phyloP scores from a whole-genome alignment of 2,797 vertebrate genomes.

The Microcaecilia unicolor region DNA sequence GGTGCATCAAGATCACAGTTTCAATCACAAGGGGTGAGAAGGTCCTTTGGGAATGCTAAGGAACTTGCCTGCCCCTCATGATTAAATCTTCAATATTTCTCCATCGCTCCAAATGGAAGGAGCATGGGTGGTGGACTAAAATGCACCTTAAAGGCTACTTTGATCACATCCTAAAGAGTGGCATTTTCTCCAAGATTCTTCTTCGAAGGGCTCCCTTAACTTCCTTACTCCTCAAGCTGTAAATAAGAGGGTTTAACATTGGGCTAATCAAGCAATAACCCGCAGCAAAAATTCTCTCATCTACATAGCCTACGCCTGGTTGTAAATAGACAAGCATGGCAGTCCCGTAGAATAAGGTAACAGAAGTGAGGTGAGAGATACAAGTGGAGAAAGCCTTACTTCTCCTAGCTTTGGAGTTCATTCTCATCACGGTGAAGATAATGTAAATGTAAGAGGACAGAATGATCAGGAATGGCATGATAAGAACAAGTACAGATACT shows the following conservation, averaged over 20 bases:
- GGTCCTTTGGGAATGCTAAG: too few relatives aligned
- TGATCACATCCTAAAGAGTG: too few relatives aligned
- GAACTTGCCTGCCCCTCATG: too few relatives aligned
- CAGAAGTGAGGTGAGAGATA: neutral
- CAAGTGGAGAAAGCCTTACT: slow-evolving; percentile 1
- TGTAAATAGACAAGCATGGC: slow-evolving; percentile 6
- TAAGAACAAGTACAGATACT: slow-evolving; percentile 19
- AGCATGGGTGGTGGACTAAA: too few relatives aligned
- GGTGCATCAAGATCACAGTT: too few relatives aligned
- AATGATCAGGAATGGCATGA: slow-evolving; percentile 8
- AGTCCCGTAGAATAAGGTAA: slow-evolving; percentile 2
- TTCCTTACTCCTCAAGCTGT: slow-evolving; percentile 3
- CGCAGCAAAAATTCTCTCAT: neutral
- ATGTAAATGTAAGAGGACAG: neutral
- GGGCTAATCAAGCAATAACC: slow-evolving; percentile 3
- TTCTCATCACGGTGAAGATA: neutral
- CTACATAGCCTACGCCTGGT: neutral
- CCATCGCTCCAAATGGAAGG: too few relatives aligned
- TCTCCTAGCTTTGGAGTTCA: slow-evolving; percentile 1
- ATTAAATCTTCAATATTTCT: too few relatives aligned
- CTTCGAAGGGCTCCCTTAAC: neutral
- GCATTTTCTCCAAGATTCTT: too few relatives aligned
- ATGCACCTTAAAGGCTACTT: too few relatives aligned
- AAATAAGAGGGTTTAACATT: slow-evolving; percentile 4
- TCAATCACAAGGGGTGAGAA: too few relatives aligned